phyloP scores from a whole-genome alignment of 2,797 vertebrate genomes.

The Ctenopoma multispine region DNA sequence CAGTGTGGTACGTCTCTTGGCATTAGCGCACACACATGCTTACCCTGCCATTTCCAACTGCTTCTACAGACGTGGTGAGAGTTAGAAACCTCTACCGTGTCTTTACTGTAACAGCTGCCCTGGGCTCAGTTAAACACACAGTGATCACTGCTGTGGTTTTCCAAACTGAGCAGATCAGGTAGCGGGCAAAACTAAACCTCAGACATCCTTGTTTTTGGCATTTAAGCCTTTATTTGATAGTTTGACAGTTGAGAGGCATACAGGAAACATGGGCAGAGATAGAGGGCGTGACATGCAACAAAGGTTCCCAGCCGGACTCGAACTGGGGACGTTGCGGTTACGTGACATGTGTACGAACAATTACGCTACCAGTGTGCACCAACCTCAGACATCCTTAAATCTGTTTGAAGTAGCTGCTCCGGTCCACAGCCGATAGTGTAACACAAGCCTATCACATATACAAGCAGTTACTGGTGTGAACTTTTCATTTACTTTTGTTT shows the following conservation, averaged over 20 bases:
- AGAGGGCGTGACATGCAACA: no score
- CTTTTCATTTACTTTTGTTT: not conserved
- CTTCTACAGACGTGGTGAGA: constrained; percentile 53
- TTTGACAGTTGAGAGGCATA: no score
- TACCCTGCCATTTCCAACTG: constrained; percentile 64
- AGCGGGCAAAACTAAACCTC: constrained; percentile 20
- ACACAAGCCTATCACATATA: not conserved
- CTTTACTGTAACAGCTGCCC: constrained; percentile 65
- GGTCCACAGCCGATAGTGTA: not conserved
- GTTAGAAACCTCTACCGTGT: constrained; percentile 42
- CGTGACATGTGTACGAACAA: no score
- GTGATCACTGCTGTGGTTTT: constrained; percentile 18
- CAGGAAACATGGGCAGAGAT: no score
- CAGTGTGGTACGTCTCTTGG: constrained; percentile 72
- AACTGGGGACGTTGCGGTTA: no score
- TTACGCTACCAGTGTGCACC: no score
- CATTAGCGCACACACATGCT: constrained; percentile 64
- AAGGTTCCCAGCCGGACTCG: no score
- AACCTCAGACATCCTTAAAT: constrained; percentile 9
- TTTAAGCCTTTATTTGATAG: not conserved
- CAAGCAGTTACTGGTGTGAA: not conserved
- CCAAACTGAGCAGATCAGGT: constrained; percentile 26
- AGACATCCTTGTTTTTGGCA: not conserved
- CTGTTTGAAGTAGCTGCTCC: constrained; percentile 2
- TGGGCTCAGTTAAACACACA: constrained; percentile 37